phyloP scores from a whole-genome alignment of 2,113 vertebrate genomes.

The Brachyistius frenatus region DNA sequence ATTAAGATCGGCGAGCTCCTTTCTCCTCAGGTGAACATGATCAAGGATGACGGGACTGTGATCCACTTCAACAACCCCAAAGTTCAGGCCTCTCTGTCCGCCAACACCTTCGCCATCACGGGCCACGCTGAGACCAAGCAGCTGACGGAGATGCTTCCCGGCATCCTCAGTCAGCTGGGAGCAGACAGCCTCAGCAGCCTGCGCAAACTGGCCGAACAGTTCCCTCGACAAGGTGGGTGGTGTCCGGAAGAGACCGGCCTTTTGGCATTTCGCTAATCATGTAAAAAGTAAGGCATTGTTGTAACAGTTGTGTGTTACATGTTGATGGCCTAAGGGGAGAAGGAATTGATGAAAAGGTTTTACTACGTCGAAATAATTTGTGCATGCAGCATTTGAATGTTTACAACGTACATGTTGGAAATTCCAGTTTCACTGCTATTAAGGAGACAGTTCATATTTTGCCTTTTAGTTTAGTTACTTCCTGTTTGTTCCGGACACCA shows the following conservation, averaged over 20 bases:
- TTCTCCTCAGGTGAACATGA: conserved; percentile 93
- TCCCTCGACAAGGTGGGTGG: conserved; percentile 93
- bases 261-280: not conserved
- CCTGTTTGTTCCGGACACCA: too few species aligned
- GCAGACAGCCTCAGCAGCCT: conserved; percentile 98
- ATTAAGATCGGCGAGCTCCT: not conserved
- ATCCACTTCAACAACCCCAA: conserved; percentile 99
- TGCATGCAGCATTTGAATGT: too few species aligned
- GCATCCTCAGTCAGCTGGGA: conserved; percentile 96
- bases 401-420: too few species aligned
- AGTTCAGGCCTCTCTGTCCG: conserved; percentile 96
- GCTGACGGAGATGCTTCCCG: conserved; percentile 98
- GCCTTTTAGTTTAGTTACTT: too few species aligned
- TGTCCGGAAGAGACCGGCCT: not conserved
- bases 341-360: too few species aligned
- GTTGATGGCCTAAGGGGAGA: too few species aligned
- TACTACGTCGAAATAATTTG: too few species aligned
- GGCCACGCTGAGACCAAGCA: conserved; percentile 97
- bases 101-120: conserved; percentile 97
- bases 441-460: too few species aligned
- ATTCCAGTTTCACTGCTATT: too few species aligned
- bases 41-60: conserved; percentile 97
- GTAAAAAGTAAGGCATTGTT: not conserved
- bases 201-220: conserved; percentile 97
- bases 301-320: too few species aligned